phyloP scores from a whole-genome alignment of 1,140 invertebrate genomes.

The Sipha flava region DNA sequence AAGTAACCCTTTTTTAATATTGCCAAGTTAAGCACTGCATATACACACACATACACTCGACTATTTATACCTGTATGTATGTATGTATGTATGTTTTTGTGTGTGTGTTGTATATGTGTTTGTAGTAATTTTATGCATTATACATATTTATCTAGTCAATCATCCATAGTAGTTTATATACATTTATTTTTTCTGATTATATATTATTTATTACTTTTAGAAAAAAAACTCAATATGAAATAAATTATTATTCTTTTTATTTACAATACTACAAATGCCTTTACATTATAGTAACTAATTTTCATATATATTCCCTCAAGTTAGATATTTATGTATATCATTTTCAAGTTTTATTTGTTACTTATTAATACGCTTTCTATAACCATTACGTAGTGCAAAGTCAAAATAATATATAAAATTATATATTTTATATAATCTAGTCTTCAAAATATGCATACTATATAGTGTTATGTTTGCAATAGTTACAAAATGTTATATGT shows the following conservation, averaged over 20 bases:
- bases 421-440: conserved; percentile 1
- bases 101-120: no score
- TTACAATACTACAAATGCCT: background rate
- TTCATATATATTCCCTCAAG: background rate
- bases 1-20: no score
- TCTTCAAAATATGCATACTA: conserved; percentile 11
- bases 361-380: background rate
- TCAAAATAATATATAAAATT: background rate
- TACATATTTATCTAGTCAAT: conserved; percentile 8
- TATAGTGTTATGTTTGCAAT: background rate
- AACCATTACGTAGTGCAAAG: background rate
- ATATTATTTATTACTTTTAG: background rate
- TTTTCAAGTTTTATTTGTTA: background rate
- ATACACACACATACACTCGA: no score
- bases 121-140: no score
- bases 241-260: background rate
- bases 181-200: background rate
- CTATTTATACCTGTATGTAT: no score
- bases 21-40: no score
- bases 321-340: background rate
- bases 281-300: background rate
- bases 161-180: background rate
- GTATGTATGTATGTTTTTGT: no score
- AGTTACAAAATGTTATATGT: background rate
- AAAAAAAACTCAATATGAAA: background rate